These are phyloP conservation scores for Caranx melampygus DNA, from an alignment of 2,113 vertebrate species.

Conservation along the genomic window DNA sequence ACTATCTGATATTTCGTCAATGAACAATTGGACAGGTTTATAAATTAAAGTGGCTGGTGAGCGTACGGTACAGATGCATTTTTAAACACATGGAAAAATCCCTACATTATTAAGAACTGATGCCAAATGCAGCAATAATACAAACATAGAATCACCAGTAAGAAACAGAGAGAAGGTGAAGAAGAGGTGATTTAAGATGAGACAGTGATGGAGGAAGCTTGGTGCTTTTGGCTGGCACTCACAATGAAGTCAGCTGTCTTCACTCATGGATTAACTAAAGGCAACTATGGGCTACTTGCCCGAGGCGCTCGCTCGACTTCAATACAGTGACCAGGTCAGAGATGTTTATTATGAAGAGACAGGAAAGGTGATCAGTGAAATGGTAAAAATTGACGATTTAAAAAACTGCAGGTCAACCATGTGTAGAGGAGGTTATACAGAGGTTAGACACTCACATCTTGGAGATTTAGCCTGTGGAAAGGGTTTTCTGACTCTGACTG, in stretches of 20 bases:
- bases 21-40: too few species aligned
- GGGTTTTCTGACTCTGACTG: background rate
- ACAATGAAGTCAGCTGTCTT: slow-evolving; percentile 1
- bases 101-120: too few species aligned
- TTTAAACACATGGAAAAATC: too few species aligned
- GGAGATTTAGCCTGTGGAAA: slow-evolving; percentile 3
- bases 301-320: background rate
- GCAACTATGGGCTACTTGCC: background rate
- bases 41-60: too few species aligned
- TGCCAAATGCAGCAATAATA: background rate
- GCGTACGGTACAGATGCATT: too few species aligned
- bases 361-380: slow-evolving; percentile 33
- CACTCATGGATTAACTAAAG: slow-evolving; percentile 26
- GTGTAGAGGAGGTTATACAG: too few species aligned
- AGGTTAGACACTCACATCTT: background rate
- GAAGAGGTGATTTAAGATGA: background rate
- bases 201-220: background rate
- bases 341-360: slow-evolving; percentile 3
- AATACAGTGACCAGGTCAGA: slow-evolving; percentile 25
- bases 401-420: background rate
- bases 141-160: background rate
- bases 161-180: background rate
- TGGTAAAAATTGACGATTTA: background rate
- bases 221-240: background rate
- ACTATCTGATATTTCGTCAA: too few species aligned